phyloP scores from a whole-genome alignment of 2,797 vertebrate species.

The Potorous gilbertii region DNA sequence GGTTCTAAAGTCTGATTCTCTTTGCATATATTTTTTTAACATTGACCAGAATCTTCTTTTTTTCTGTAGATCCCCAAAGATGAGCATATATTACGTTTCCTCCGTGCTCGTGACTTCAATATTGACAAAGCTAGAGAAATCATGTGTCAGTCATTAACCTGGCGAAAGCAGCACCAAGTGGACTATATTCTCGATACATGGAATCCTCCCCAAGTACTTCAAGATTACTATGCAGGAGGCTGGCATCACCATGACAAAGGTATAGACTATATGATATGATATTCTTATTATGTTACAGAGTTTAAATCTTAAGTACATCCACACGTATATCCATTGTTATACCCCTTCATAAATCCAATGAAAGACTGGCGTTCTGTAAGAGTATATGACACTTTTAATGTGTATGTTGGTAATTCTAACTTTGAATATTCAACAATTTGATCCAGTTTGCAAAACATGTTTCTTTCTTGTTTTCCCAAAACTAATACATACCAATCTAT shows the following conservation, averaged over 20 bases:
- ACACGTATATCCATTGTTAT: not conserved
- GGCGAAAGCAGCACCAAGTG: conserved; percentile 98
- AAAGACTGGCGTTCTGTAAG: fast-evolving
- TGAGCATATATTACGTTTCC: conserved; percentile 95
- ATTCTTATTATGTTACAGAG: not conserved
- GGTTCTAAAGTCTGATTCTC: not conserved
- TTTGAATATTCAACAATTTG: not conserved
- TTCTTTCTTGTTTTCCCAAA: not conserved
- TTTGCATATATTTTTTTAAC: not conserved
- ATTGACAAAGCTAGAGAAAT: conserved; percentile 96
- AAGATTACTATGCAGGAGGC: conserved; percentile 96
- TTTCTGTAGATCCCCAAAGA: conserved; percentile 94
- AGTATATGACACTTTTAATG: not conserved
- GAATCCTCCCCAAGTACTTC: conserved; percentile 95
- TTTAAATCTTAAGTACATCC: not conserved
- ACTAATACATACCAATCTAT: not conserved
- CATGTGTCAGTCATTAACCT: conserved; percentile 95
- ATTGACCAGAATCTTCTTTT: not conserved
- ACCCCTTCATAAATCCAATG: not conserved
- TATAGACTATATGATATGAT: conserved; percentile 57
- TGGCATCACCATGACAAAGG: conserved; percentile 98
- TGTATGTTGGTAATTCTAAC: not conserved
- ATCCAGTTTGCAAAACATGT: fast-evolving
- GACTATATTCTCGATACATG: conserved; percentile 97
- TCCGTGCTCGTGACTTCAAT: conserved; percentile 96